Conservation (phyloP, 2,113 vertebrate genomes). For the Erinaceus europaeus region DNA sequence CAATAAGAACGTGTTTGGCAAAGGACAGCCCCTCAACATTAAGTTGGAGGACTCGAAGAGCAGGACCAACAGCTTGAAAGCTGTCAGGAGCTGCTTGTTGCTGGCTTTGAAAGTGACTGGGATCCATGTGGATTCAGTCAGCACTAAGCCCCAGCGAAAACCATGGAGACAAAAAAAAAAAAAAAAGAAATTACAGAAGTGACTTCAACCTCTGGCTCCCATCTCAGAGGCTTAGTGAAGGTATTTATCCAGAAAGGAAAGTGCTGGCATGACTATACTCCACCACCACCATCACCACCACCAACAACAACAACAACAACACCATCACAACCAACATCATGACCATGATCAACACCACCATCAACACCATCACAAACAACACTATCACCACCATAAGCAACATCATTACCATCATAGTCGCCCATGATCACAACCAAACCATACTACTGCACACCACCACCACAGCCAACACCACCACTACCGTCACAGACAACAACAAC, state of each 20-base stretch:
- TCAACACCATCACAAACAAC: fast-evolving
- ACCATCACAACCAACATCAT: too few relatives aligned
- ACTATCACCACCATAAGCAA: neutral
- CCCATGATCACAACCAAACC: too few relatives aligned
- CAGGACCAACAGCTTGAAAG: too few relatives aligned
- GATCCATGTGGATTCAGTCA: too few relatives aligned
- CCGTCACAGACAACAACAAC: fast-evolving
- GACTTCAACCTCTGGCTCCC: neutral
- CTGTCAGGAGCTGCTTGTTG: too few relatives aligned
- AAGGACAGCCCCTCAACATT: too few relatives aligned
- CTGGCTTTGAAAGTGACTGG: too few relatives aligned
- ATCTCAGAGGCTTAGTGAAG: neutral
- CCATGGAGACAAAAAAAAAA: too few relatives aligned
- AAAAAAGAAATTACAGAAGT: neutral
- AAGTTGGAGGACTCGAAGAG: too few relatives aligned
- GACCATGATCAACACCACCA: fast-evolving
- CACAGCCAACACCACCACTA: neutral
- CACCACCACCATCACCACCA: neutral
- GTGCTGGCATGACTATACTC: fast-evolving
- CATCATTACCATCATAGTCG: fast-evolving
- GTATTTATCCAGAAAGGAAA: neutral
- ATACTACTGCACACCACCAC: fast-evolving
- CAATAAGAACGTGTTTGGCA: too few relatives aligned
- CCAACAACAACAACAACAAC: fast-evolving
- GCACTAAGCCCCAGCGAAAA: too few relatives aligned